phyloP scores from a whole-genome alignment of 2,888 invertebrate genomes.

The Dicroscelio sp. region DNA sequence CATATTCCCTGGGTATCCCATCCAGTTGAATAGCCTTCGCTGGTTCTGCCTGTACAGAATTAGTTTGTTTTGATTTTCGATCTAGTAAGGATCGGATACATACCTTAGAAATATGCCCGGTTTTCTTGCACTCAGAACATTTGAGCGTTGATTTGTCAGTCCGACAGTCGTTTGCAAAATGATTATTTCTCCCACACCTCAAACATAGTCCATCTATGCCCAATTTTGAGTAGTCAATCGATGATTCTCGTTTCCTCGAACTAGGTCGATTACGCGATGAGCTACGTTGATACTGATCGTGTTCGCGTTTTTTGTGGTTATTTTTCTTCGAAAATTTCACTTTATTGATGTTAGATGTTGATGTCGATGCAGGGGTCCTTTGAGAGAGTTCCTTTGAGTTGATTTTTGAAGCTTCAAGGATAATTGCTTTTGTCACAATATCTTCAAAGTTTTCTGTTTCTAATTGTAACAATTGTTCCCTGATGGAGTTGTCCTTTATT shows the following conservation, averaged over 20 bases:
- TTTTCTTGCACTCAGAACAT: conserved; percentile 31
- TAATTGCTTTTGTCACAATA: conserved; percentile 36
- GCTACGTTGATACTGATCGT: not conserved
- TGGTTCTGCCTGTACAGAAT: not conserved
- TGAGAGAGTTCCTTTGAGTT: conserved; percentile 53
- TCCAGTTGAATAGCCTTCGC: too few species aligned
- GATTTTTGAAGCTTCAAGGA: conserved; percentile 47
- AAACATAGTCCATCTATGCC: conserved; percentile 51
- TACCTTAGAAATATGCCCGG: conserved; percentile 49
- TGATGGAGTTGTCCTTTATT: conserved; percentile 27
- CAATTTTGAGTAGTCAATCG: conserved; percentile 17
- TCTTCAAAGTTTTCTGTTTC: conserved; percentile 24
- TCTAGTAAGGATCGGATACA: conserved; percentile 42
- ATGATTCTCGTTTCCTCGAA: not conserved
- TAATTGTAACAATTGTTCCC: conserved; percentile 45
- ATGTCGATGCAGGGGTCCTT: not conserved
- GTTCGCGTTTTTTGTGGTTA: not conserved
- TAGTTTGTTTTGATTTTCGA: conserved; percentile 18
- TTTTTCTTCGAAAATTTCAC: conserved; percentile 2
- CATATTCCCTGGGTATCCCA: too few species aligned
- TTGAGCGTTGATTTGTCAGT: conserved; percentile 23
- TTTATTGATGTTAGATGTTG: conserved; percentile 38
- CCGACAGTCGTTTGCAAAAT: conserved; percentile 51
- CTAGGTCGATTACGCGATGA: not conserved
- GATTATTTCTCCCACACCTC: conserved; percentile 58